Evolutionary conservation across 2,113 vertebrate genomes (phyloP), one percentile per base, ranked within the genome.

Genomic region (Campylomormyrus tamandua): DNA sequence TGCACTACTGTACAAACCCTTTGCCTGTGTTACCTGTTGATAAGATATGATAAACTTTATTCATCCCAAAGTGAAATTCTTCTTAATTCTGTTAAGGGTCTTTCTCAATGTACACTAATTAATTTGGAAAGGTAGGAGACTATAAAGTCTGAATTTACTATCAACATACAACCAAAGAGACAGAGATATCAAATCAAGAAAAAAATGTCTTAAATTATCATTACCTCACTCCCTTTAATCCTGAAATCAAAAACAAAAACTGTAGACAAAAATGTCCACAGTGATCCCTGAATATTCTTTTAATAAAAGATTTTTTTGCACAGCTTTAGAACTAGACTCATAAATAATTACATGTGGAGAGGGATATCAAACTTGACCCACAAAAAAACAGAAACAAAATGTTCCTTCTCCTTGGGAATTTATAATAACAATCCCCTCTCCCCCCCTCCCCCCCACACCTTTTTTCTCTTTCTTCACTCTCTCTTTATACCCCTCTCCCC

Each of bases 321-420:
- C 90, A 88, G 88, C 83, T 83, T 91, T 90, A 92, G 92, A 87
- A 27, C 92, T 88, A 90, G 92, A 91, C 92, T 92, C 91, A 92
- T 93, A 93, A 94, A 94, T 95, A 93, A 94, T 95, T 95, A 94
- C 92, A 93, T 90, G 94, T 48, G 15, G 91, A 92, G 90, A 93
- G 93, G 85, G 50, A 95, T 95, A 95, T 94, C 92, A 93, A 95
- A 93, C 93, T 95, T 90, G 92, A 94, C 94, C 93, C 92, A 88
- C 35, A 89, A 70, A 92, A 92, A 93, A 92, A 90, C 83, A 89
- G 85, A 94, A 94, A 92, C 91, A 92, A 93, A 94, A 92, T 91
- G 94, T 94, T 95, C 92, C 92, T 93, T 94, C 90, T 93, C 87
- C 90, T 91, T 90, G 48, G 90, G 90, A 88, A 45, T 89, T 92